These are phyloP conservation scores for Acanthurus tractus DNA, from an alignment of 2,797 vertebrate genomes.

Conservation along the genomic window DNA sequence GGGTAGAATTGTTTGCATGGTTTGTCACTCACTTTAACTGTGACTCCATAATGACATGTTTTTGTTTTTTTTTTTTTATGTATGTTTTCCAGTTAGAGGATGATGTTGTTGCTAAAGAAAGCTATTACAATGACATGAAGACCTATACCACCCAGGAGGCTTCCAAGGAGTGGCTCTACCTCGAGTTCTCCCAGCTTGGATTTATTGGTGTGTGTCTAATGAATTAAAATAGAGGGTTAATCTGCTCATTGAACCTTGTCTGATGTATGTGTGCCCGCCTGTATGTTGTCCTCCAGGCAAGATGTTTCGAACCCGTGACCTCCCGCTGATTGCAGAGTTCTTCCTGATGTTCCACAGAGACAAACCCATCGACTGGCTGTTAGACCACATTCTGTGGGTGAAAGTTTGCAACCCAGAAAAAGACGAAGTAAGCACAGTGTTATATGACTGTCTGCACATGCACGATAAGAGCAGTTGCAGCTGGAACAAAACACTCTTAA, in stretches of 20 bases:
- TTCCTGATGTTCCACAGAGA: slow-evolving; percentile 95
- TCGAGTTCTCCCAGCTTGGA: slow-evolving; percentile 93
- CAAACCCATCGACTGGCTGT: slow-evolving; percentile 93
- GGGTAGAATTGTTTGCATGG: too few species aligned
- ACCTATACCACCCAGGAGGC: slow-evolving; percentile 71
- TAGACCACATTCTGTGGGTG: slow-evolving; percentile 91
- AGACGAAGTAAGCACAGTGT: slow-evolving; percentile 82
- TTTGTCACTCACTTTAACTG: too few species aligned
- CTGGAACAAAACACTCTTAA: background rate
- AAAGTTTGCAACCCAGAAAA: slow-evolving; percentile 90
- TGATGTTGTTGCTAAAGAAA: slow-evolving; percentile 89
- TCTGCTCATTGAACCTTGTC: background rate
- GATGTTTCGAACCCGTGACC: slow-evolving; percentile 85
- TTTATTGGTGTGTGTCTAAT: slow-evolving; percentile 88
- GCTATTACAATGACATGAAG: slow-evolving; percentile 86
- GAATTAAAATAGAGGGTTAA: background rate
- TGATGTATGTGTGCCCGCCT: background rate
- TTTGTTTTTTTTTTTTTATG: background rate
- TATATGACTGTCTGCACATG: background rate
- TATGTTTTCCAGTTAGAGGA: slow-evolving; percentile 88
- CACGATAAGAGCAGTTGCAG: background rate
- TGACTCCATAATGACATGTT: too few species aligned
- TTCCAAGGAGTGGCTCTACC: slow-evolving; percentile 86
- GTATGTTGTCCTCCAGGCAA: slow-evolving; percentile 80
- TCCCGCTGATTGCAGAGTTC: slow-evolving; percentile 88